Evolutionary conservation across 2,797 vertebrate species (phyloP).

Genomic region (Crocidura indochinensis): DNA sequence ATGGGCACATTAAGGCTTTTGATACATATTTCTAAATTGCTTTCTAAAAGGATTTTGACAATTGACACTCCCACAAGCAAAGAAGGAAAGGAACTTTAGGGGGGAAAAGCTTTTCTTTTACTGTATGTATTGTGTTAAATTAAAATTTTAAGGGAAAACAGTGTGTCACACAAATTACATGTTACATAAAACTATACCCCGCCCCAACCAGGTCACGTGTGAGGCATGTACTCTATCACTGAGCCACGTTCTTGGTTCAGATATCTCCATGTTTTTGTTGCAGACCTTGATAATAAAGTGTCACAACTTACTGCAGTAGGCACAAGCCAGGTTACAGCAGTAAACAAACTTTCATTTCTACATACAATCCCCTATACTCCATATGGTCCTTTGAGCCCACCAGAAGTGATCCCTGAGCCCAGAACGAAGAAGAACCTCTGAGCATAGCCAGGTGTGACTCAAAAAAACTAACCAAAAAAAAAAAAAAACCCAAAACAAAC

Average conservation of each 20-base stretch:
- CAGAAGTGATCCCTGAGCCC: too few species aligned
- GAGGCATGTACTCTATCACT: neutral
- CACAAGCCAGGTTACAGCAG: neutral
- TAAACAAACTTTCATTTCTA: neutral
- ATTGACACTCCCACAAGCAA: conserved; percentile 3
- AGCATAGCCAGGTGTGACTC: too few species aligned
- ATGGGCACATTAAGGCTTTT: conserved; percentile 29
- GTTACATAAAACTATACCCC: neutral
- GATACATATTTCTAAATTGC: conserved; percentile 64
- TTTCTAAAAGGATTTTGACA: conserved; percentile 58
- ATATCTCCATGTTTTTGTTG: neutral
- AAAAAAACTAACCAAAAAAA: too few species aligned
- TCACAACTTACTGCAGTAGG: neutral
- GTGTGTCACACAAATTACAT: neutral
- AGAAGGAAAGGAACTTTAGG: neutral
- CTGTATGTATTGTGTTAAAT: neutral
- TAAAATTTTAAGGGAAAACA: conserved; percentile 56
- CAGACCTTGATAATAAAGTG: neutral
- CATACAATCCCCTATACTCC: neutral
- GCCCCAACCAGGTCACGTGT: neutral
- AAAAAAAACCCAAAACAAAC: too few species aligned
- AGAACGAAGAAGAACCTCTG: too few species aligned
- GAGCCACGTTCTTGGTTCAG: neutral
- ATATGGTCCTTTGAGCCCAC: too few species aligned
- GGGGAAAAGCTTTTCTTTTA: neutral